phyloP scores from a whole-genome alignment of 1,140 invertebrate species.

The Diorhabda elongata region DNA sequence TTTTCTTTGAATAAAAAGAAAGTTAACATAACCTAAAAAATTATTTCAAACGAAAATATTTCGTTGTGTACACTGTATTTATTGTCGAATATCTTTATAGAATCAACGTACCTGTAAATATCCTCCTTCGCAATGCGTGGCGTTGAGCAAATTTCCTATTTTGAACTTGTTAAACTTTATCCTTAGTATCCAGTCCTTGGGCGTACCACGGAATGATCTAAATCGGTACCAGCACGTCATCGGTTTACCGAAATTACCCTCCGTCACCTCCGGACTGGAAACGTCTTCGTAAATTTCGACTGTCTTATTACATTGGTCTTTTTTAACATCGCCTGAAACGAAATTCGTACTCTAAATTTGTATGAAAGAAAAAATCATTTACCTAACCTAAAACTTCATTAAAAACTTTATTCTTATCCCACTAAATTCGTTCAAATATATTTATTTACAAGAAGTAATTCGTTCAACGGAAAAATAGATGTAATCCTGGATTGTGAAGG shows the following conservation, averaged over 20 bases:
- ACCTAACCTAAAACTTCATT: no score
- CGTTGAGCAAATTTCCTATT: conserved; percentile 80
- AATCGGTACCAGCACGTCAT: conserved; percentile 87
- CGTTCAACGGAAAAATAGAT: neutral
- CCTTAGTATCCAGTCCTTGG: conserved; percentile 82
- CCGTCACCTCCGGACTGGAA: conserved; percentile 75
- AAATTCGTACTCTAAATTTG: conserved; percentile 20
- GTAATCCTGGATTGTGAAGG: neutral
- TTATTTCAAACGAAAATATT: no score
- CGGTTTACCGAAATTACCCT: conserved; percentile 75
- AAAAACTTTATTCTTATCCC: no score
- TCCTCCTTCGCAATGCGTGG: conserved; percentile 78
- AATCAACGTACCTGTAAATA: conserved; percentile 69
- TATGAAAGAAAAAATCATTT: no score
- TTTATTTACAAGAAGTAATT: neutral
- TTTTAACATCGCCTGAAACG: conserved; percentile 58
- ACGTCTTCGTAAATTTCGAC: conserved; percentile 90
- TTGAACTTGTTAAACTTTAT: conserved; percentile 90
- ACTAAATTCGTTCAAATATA: neutral
- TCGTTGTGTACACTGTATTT: no score
- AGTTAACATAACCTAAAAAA: no score
- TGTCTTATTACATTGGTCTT: conserved; percentile 86
- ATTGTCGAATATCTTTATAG: no score
- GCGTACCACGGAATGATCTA: conserved; percentile 73
- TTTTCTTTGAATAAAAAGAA: no score